Conservation (phyloP, 2,113 vertebrate species). For the Chionodraco myersi region DNA sequence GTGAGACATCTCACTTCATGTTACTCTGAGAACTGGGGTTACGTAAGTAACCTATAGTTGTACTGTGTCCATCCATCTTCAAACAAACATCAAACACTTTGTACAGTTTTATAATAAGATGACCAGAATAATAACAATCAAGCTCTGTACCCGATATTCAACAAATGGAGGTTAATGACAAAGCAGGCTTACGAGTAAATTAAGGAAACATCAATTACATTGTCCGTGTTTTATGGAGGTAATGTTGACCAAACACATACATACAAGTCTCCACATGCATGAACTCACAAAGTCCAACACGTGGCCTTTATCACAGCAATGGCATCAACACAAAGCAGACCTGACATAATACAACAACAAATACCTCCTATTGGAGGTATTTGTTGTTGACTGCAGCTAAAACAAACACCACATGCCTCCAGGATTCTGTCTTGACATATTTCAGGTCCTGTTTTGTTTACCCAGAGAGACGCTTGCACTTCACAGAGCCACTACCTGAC, state of each 20-base stretch:
- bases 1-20: no score
- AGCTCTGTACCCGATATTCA: conserved; percentile 21
- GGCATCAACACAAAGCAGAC: not conserved
- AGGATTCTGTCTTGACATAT: conserved; percentile 41
- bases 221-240: conserved; percentile 21
- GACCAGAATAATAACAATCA: conserved; percentile 36
- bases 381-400: not conserved
- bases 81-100: conserved; percentile 5
- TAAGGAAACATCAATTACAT: conserved; percentile 40
- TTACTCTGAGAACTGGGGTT: no score
- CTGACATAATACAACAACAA: conserved; percentile 33
- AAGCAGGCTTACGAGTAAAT: conserved; percentile 50
- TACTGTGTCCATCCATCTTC: not conserved
- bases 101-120: conserved; percentile 43
- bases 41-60: no score
- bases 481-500: conserved; percentile 38
- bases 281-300: conserved; percentile 9
- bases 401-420: conserved; percentile 30
- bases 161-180: conserved; percentile 57
- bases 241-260: conserved; percentile 10
- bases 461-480: conserved; percentile 21
- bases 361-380: not conserved
- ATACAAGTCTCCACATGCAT: not conserved
- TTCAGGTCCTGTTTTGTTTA: conserved; percentile 34
- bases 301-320: conserved; percentile 1